Conservation (phyloP, 2,888 invertebrate genomes). For the Tachystola acroxantha region DNA sequence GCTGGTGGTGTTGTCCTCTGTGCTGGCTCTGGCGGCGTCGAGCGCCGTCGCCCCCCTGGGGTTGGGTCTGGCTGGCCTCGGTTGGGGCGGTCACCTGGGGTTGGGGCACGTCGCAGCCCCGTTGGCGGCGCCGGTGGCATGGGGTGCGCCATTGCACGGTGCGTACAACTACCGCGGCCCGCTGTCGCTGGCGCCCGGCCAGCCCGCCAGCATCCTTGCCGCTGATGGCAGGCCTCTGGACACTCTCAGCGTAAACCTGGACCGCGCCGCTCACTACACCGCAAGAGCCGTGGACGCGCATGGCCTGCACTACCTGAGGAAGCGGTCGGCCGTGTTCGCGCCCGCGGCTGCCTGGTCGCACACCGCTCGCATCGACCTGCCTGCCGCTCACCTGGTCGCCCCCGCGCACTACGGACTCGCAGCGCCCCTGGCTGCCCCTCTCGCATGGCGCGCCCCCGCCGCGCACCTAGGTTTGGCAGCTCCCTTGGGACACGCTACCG, state of each 20-base stretch:
- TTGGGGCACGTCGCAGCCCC: constrained; percentile 32
- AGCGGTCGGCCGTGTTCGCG: constrained; percentile 50
- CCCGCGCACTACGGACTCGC: constrained; percentile 32
- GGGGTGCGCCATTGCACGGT: constrained; percentile 40
- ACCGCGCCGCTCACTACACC: constrained; percentile 60
- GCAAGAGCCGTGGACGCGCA: constrained; percentile 50
- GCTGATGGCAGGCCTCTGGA: constrained; percentile 69
- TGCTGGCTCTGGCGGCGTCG: constrained; percentile 77
- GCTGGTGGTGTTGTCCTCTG: constrained; percentile 81
- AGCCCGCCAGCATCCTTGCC: constrained; percentile 64
- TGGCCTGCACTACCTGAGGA: constrained; percentile 44
- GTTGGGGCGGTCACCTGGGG: constrained; percentile 31
- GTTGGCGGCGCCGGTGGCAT: constrained; percentile 25
- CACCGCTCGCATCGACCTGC: constrained; percentile 37
- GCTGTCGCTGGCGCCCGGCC: constrained; percentile 60
- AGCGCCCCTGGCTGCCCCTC: constrained; percentile 27
- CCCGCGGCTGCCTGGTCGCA: constrained; percentile 40
- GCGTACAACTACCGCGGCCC: constrained; percentile 66
- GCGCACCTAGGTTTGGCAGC: constrained; percentile 33
- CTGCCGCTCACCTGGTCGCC: constrained; percentile 31
- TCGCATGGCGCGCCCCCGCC: constrained; percentile 22
- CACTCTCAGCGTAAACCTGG: constrained; percentile 66
- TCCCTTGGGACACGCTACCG: constrained; percentile 21
- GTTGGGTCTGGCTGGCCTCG: constrained; percentile 19
- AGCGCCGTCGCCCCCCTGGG: constrained; percentile 45